Evolutionary conservation across 1,140 invertebrate genomes (phyloP).

Genomic region (Himalopsyche phryganea): DNA sequence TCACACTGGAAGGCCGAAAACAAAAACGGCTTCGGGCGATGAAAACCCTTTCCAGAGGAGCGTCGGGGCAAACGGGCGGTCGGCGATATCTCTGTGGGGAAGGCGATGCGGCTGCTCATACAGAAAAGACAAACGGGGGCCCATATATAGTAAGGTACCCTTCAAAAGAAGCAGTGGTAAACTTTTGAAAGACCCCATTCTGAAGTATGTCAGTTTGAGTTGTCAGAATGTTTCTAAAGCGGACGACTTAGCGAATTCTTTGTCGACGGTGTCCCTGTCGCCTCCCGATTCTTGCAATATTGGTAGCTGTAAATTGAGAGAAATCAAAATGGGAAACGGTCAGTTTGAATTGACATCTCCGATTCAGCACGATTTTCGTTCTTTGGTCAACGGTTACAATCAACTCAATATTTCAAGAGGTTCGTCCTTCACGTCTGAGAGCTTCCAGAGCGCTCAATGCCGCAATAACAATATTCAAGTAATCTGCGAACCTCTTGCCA

Average conservation of each 20-base stretch:
- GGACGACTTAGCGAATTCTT: slow-evolving; percentile 31
- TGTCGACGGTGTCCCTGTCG: slow-evolving; percentile 20
- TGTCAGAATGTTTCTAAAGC: slow-evolving; percentile 35
- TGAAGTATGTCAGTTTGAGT: slow-evolving; percentile 40
- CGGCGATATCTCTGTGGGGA: slow-evolving; percentile 9
- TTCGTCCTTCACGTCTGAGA: slow-evolving; percentile 43
- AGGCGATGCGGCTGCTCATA: slow-evolving; percentile 7
- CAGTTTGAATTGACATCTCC: neutral
- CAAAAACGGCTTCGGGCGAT: slow-evolving; percentile 34
- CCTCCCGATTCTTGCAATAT: slow-evolving; percentile 27
- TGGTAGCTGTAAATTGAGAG: slow-evolving; percentile 36
- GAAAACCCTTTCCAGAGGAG: slow-evolving; percentile 42
- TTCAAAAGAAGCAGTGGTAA: slow-evolving; percentile 44
- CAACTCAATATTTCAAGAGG: slow-evolving; percentile 29
- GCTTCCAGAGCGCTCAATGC: slow-evolving; percentile 40
- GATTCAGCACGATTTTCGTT: slow-evolving; percentile 22
- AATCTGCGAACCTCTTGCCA: slow-evolving; percentile 33
- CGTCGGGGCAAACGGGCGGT: slow-evolving; percentile 1
- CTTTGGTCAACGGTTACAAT: slow-evolving; percentile 23
- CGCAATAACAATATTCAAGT: slow-evolving; percentile 26
- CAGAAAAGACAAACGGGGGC: slow-evolving; percentile 31
- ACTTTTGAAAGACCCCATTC: slow-evolving; percentile 44
- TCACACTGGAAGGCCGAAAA: slow-evolving; percentile 39
- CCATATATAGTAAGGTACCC: slow-evolving; percentile 35
- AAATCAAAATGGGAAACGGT: slow-evolving; percentile 18